Evolutionary conservation across 2,797 vertebrate species (phyloP).

Genomic region (Nasua narica): DNA sequence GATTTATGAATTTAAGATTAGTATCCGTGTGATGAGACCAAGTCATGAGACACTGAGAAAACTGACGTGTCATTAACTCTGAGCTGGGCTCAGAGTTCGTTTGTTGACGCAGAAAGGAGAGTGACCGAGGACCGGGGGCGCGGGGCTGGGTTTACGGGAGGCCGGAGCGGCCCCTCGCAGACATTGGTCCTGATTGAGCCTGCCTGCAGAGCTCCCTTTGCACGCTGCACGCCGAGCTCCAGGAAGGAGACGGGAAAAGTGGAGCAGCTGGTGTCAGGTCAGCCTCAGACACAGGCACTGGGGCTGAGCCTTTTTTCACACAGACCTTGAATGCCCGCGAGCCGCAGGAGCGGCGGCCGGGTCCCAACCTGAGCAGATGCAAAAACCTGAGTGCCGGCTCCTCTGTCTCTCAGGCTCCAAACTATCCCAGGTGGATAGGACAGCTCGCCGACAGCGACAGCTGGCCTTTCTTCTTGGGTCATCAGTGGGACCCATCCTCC

Average conservation of each 20-base stretch:
- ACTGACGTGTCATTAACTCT: background rate
- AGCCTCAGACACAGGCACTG: background rate
- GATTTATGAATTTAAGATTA: background rate
- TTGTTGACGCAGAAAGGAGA: background rate
- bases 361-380: background rate
- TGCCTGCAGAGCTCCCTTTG: constrained; percentile 15
- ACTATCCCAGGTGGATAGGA: rapidly evolving
- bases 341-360: background rate
- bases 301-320: constrained; percentile 49
- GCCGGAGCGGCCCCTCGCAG: constrained; percentile 31
- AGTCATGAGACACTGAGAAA: background rate
- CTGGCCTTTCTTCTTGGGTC: no score
- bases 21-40: background rate
- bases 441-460: background rate
- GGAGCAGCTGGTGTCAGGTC: constrained; percentile 45
- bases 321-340: background rate
- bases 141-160: background rate
- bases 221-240: constrained; percentile 52
- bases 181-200: background rate
- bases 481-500: background rate
- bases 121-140: background rate
- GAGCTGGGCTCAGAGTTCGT: background rate
- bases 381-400: background rate
- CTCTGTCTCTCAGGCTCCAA: background rate
- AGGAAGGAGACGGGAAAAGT: constrained; percentile 47